Percentiles rank a stretch among this genome's conserved stretches.
Evolutionary conservation across 2,113 vertebrate species (phyloP).

Genomic region (Austrofundulus limnaeus): DNA sequence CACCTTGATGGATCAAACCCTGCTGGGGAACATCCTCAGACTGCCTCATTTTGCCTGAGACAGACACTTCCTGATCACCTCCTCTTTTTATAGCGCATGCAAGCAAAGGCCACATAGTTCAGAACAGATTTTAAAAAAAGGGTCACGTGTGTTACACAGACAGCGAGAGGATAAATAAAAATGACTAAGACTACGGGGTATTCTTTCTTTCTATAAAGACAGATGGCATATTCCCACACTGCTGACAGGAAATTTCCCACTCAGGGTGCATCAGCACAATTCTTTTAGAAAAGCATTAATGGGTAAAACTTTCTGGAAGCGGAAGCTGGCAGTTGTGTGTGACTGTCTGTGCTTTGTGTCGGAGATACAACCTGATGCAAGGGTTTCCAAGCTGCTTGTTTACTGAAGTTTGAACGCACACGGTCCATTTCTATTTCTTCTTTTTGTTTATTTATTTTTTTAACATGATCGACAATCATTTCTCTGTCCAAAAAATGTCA

Average conservation of each 20-base stretch:
- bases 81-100: conserved; percentile 45
- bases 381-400: conserved; percentile 50
- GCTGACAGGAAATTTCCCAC: conserved; percentile 44
- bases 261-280: conserved; percentile 51
- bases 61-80: conserved; percentile 49
- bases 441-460: neutral
- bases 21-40: conserved; percentile 42
- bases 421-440: neutral
- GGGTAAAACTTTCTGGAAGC: conserved; percentile 43
- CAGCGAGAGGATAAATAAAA: conserved; percentile 29
- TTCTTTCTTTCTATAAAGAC: conserved; percentile 51
- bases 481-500: conserved; percentile 10
- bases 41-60: conserved; percentile 36
- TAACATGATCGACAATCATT: neutral
- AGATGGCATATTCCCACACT: conserved; percentile 41
- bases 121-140: conserved; percentile 26
- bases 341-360: neutral
- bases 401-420: conserved; percentile 22
- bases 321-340: neutral
- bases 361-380: conserved; percentile 49
- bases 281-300: conserved; percentile 43
- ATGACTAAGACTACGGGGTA: conserved; percentile 20
- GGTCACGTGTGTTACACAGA: conserved; percentile 23
- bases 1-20: conserved; percentile 66
- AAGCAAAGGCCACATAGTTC: conserved; percentile 52